Evolutionary conservation across 2,797 vertebrate species (phyloP).

Genomic region (Chromobotia macracanthus): DNA sequence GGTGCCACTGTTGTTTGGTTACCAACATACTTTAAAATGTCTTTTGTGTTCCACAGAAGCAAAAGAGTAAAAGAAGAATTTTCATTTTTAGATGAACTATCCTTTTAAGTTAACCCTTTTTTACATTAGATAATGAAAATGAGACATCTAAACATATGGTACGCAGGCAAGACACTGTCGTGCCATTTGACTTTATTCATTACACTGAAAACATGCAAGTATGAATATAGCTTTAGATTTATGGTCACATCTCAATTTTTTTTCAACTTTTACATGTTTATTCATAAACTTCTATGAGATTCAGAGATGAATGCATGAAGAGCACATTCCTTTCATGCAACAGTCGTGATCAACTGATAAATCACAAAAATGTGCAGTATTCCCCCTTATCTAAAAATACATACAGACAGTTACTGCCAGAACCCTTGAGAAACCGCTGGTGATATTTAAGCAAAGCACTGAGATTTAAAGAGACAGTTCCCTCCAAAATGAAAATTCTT

Average conservation of each 20-base stretch:
- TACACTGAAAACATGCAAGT: conserved; percentile 12
- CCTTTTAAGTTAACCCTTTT: too few species aligned
- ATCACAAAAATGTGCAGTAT: neutral
- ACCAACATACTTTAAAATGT: too few species aligned
- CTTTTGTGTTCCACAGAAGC: too few species aligned
- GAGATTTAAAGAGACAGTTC: neutral
- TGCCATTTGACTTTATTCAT: conserved; percentile 28
- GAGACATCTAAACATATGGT: too few species aligned
- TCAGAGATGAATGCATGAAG: neutral
- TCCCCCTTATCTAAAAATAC: conserved; percentile 9
- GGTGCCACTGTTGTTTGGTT: too few species aligned
- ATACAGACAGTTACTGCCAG: neutral
- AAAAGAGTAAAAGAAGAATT: too few species aligned
- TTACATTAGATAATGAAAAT: too few species aligned
- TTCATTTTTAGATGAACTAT: too few species aligned
- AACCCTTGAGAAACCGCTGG: conserved; percentile 4
- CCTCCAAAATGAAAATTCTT: too few species aligned
- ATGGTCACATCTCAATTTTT: neutral
- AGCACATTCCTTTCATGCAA: neutral
- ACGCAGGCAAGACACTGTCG: neutral
- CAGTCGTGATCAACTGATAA: neutral
- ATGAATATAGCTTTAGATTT: conserved; percentile 11
- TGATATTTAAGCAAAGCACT: conserved; percentile 33
- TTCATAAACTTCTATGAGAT: neutral
- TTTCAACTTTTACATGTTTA: neutral